Base-by-base conservation (phyloP, 1,140 invertebrate species). In the Drosophila yakuba region DNA sequence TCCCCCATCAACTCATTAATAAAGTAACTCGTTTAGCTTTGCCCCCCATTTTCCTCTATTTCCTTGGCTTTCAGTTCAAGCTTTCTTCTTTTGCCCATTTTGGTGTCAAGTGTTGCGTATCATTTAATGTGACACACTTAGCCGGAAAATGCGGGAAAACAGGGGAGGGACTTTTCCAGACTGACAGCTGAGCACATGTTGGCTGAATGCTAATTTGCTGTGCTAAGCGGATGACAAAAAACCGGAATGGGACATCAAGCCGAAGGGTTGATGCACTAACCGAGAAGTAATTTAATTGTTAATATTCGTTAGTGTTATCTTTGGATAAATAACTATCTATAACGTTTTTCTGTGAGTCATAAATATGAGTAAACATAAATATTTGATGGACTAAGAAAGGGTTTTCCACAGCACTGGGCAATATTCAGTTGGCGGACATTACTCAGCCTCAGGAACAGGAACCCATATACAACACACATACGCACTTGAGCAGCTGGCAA, bases 31-130 rank as follows among this genome's bases (percentile, higher is more conserved):
- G 32, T 14, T 51, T n/a, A 7, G 10, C 8, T 7, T 17, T 25
- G 35, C 35, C 4, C 28, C 8, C 54, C 15, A 28, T 28, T 17
- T 20, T 20, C 28, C 17, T 11, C 17, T 12, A 25, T 17, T 44
- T 57, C 47, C 62, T 45, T 23, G 43, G 32, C n/a, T 54, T 38
- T 36, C 28, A 20, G 66, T 17, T 54, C 23, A 25, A 12, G 63
- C 47, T 72, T 74, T 23, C 57, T 36, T 28, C 50, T 41, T 55
- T 73, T 52, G 68, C 69, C 58, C 79, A 78, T 88, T 88, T 88
- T 69, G 85, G 84, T 89, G 84, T 88, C 80, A 88, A 88, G 84
- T 89, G 77, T 84, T 88, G 84, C 84, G 84, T 88, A 89, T 89
- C 80, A 83, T 88, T 80, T 88, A 88, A 88, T 88, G 83, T 83